Evolutionary conservation across 1,140 invertebrate genomes (phyloP), one percentile per base, ranked within the genome.

Genomic region (Cheumatopsyche charites): DNA sequence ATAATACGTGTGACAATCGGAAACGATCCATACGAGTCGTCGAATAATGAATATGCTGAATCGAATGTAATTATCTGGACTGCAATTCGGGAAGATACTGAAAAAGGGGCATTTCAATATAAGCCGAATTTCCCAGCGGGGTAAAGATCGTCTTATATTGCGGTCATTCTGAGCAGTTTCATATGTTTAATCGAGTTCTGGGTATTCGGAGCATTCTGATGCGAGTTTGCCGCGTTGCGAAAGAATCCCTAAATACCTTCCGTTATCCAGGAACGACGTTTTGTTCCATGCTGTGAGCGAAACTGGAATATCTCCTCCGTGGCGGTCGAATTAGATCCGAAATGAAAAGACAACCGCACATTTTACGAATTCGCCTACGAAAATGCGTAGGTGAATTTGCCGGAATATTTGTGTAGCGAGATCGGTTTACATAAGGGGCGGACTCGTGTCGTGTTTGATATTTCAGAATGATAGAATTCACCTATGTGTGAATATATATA

Each of bases 191-290:
- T 58, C 55, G 55, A 12, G 55, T 3, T 9, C 55, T 5, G 23
- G 55, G 55, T 9, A 19, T 47, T 47, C 55, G 23, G 55, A 26
- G 55, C 19, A 58, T 58, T 47, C 23, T 19, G 55, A 23, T 3
- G 23, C 55, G 23, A 58, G 55, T 58, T 26, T 9, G 1, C 12
- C 21, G 23, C 19, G 29, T 4, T 4, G 21, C 19, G n/a, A 58
- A 58, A 58, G 55, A 58, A 58, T 58, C 55, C 55, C 55, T 25
- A 58, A 58, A 58, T 58, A 58, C 55, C 55, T 58, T 58, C 25
- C n/a, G 55, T 58, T 26, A 26, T 19, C 55, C 55, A 19, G 17
- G 25, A 58, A 58, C 55, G 55, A 19, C 19, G 19, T 23, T 58
- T 58, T 58, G 55, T 52, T 52, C 3, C 1, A n/a, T 19, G 41